Evolutionary conservation across 2,113 vertebrate species (phyloP).

Genomic region (Micronycteris hirsuta): DNA sequence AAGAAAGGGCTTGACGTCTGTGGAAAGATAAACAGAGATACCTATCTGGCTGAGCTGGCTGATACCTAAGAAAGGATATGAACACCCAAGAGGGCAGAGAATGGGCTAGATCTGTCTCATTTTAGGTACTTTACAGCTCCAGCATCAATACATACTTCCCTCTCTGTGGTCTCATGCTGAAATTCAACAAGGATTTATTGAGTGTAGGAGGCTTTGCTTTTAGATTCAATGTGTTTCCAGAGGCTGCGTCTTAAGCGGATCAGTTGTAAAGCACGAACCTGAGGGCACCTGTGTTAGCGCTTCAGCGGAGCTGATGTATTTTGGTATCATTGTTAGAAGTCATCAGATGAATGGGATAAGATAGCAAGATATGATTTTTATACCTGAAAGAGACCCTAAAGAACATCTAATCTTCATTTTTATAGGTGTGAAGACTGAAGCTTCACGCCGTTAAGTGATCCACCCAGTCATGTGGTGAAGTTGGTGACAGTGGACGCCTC

Average conservation of each 20-base stretch:
- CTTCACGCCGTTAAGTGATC: neutral
- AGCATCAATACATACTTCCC: constrained; percentile 27
- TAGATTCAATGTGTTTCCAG: constrained; percentile 49
- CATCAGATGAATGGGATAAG: neutral
- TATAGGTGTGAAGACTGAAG: neutral
- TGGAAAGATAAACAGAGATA: constrained; percentile 55
- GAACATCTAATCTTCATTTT: constrained; percentile 20
- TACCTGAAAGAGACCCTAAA: constrained; percentile 1
- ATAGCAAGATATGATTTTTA: neutral
- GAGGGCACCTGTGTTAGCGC: neutral
- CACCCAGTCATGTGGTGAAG: neutral
- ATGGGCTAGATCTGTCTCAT: constrained; percentile 41
- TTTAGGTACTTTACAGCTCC: constrained; percentile 13
- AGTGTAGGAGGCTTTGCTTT: constrained; percentile 42
- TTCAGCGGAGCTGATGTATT: neutral
- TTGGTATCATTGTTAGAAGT: neutral
- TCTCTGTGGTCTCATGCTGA: constrained; percentile 39
- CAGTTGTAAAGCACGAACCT: neutral
- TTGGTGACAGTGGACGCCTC: neutral
- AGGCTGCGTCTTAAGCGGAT: constrained; percentile 41
- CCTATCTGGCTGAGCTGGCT: constrained; percentile 28
- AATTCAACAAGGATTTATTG: constrained; percentile 65
- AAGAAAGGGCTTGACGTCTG: constrained; percentile 19
- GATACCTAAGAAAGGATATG: constrained; percentile 49
- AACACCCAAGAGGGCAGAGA: constrained; percentile 38